These are phyloP conservation scores for Natrix natrix DNA, from an alignment of 2,797 vertebrate genomes.

Conservation along the genomic window DNA sequence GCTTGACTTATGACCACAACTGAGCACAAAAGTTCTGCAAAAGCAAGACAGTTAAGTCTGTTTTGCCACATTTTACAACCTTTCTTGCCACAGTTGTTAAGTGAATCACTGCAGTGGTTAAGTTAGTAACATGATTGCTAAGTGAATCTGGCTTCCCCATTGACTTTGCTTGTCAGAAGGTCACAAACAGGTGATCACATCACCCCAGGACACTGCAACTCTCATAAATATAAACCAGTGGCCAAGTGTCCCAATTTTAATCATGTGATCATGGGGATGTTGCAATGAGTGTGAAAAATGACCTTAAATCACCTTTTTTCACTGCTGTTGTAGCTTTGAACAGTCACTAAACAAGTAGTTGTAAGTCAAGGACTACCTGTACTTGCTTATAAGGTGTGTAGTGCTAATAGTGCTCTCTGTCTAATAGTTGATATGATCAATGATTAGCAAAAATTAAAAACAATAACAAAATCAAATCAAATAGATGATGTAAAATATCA, in stretches of 20 bases:
- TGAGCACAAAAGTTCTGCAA: neutral
- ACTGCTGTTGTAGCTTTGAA: neutral
- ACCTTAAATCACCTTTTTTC: neutral
- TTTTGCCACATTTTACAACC: neutral
- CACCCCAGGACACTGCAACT: neutral
- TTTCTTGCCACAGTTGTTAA: neutral
- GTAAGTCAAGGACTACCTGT: neutral
- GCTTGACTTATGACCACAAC: neutral
- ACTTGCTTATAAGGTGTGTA: neutral
- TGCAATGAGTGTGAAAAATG: neutral
- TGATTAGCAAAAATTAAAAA: neutral
- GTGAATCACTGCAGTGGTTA: neutral
- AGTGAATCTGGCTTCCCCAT: neutral
- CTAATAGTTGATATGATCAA: neutral
- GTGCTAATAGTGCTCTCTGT: neutral
- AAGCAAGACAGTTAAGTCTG: neutral
- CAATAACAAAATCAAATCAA: neutral
- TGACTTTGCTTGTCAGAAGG: neutral
- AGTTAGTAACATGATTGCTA: neutral
- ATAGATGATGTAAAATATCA: neutral
- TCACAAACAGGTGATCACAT: neutral
- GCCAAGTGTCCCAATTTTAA: neutral
- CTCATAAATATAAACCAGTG: neutral
- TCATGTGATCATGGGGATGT: neutral
- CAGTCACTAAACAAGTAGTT: neutral